phyloP scores from a whole-genome alignment of 2,113 vertebrate genomes.

The Mus musculus region GRCm39 chr16:35298001-35298500 shows the following conservation, averaged over 20 bases:
- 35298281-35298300: not conserved
- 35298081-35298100: not conserved
- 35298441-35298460: not conserved
- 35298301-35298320: not conserved
- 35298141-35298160: slow-evolving; percentile 1
- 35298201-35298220: slow-evolving; percentile 43
- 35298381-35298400: not conserved
- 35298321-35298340: not conserved
- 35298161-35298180: slow-evolving; percentile 52
- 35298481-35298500: no score
- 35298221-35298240: not conserved
- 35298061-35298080: not conserved
- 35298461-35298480: no score
- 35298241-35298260: not conserved
- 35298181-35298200: slow-evolving; percentile 22
- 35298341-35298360: not conserved
- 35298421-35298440: not conserved
- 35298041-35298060: not conserved
- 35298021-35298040: not conserved
- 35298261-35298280: not conserved
- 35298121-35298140: not conserved
- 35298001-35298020: not conserved
- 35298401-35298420: not conserved
- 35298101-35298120: slow-evolving; percentile 1
- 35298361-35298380: not conserved